Conservation (phyloP, 2,113 vertebrate genomes). For the Baryphthengus martii region DNA sequence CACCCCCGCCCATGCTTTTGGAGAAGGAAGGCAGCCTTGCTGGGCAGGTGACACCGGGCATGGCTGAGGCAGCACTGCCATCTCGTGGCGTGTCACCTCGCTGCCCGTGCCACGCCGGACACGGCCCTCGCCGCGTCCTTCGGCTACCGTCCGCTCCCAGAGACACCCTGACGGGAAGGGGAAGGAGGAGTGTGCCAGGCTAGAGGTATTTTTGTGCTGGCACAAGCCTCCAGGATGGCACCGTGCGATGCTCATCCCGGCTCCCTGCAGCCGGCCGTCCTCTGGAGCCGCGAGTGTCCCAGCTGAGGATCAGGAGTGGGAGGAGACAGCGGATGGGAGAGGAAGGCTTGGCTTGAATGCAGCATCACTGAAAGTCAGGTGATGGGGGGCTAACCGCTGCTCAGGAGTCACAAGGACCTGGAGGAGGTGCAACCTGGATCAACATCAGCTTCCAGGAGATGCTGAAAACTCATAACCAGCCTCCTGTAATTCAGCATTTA, state of each 20-base stretch:
- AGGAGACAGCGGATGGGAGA: not conserved
- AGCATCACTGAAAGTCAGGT: not conserved
- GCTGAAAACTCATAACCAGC: not conserved
- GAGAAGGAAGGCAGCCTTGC: not conserved
- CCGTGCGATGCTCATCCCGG: fast-evolving
- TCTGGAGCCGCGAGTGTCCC: not conserved
- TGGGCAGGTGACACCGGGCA: fast-evolving
- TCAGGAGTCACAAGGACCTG: not conserved
- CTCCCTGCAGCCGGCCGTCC: not conserved
- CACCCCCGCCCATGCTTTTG: fast-evolving
- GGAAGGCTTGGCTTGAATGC: not conserved
- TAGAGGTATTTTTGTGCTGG: fast-evolving
- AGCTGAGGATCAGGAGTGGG: not conserved
- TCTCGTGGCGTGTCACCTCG: not conserved
- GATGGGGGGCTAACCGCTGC: not conserved
- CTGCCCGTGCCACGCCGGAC: not conserved
- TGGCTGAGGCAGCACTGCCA: conserved; percentile 12
- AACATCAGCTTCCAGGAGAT: not conserved
- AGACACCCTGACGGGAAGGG: fast-evolving
- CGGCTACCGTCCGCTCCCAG: not conserved
- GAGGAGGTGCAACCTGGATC: not conserved
- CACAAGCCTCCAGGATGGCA: fast-evolving
- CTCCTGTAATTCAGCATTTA: not conserved
- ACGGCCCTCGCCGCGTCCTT: not conserved
- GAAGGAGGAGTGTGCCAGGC: fast-evolving